These are phyloP conservation scores for Drosophila trapezifrons DNA, from an alignment of 1,140 invertebrate genomes.

Conservation along the genomic window DNA sequence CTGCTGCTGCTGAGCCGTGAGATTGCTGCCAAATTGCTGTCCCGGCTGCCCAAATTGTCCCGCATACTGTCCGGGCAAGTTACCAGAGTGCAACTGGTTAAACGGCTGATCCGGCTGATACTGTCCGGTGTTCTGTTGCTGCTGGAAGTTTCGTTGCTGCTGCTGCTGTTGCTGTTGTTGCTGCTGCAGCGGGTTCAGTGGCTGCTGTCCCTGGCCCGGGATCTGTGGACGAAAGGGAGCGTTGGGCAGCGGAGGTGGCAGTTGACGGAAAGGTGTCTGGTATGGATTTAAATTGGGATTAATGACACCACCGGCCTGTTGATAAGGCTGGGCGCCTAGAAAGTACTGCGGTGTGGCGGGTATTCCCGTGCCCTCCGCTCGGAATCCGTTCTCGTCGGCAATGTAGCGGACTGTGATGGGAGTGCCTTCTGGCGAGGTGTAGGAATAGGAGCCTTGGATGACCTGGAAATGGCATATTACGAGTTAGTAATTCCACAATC, in stretches of 20 bases:
- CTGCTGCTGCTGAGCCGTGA: constrained; percentile 58
- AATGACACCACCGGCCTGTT: constrained; percentile 47
- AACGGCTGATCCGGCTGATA: constrained; percentile 72
- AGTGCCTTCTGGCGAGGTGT: constrained; percentile 86
- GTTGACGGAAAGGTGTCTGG: constrained; percentile 73
- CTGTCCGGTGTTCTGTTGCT: constrained; percentile 70
- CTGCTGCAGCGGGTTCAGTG: constrained; percentile 30
- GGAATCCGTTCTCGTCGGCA: constrained; percentile 86
- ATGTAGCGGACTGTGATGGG: constrained; percentile 86
- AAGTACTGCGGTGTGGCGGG: constrained; percentile 87
- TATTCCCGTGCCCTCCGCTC: constrained; percentile 86
- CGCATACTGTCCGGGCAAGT: constrained; percentile 65
- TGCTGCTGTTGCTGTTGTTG: constrained; percentile 62
- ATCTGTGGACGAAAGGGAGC: constrained; percentile 42
- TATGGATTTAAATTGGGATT: constrained; percentile 82
- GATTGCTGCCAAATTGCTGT: constrained; percentile 46
- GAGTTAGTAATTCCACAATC: too few species aligned
- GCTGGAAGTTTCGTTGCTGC: constrained; percentile 49
- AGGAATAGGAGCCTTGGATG: constrained; percentile 86
- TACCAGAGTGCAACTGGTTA: constrained; percentile 55
- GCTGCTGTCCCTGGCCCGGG: constrained; percentile 67
- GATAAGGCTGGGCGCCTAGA: constrained; percentile 83
- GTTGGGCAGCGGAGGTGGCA: constrained; percentile 42
- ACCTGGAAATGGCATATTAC: constrained; percentile 33
- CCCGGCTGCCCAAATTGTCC: constrained; percentile 66